Evolutionary conservation across 2,797 vertebrate species (phyloP).

Genomic region (Hydrocynus forskahlii): DNA sequence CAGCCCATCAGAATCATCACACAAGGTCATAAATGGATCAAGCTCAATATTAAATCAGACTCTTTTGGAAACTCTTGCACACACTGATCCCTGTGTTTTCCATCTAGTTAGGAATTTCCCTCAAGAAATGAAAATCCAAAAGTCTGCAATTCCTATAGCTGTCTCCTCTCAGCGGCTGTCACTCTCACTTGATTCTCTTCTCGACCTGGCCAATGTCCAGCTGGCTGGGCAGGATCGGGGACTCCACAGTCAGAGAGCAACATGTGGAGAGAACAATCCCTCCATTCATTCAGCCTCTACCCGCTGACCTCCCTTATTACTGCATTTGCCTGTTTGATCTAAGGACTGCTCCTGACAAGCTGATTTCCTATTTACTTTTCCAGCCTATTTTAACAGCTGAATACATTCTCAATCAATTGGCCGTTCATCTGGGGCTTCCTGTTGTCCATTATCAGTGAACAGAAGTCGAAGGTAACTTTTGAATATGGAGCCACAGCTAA

Average conservation of each 20-base stretch:
- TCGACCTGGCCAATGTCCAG: constrained; percentile 50
- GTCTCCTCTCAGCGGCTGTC: constrained; percentile 46
- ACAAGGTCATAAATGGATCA: not conserved
- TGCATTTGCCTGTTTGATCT: constrained; percentile 42
- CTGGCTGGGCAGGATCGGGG: constrained; percentile 31
- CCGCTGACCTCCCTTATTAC: constrained; percentile 36
- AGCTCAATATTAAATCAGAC: not conserved
- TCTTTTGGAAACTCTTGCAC: constrained; percentile 3
- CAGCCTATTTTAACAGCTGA: constrained; percentile 7
- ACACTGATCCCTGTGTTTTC: not conserved
- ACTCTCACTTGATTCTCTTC: constrained; percentile 28
- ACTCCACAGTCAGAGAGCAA: constrained; percentile 46
- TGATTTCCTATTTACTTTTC: constrained; percentile 39
- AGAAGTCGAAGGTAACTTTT: not conserved
- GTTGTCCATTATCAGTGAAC: not conserved
- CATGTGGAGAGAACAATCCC: constrained; percentile 54
- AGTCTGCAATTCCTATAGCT: constrained; percentile 39
- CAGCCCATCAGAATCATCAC: not conserved
- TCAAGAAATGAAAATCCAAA: constrained; percentile 10
- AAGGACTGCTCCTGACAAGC: constrained; percentile 37
- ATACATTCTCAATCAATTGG: constrained; percentile 18
- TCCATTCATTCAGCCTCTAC: constrained; percentile 49
- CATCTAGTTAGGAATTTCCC: constrained; percentile 1
- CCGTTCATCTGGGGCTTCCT: not conserved
- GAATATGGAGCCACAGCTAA: not conserved